phyloP scores from a whole-genome alignment of 2,113 vertebrate genomes.

The Mesoclemmys tuberculata region DNA sequence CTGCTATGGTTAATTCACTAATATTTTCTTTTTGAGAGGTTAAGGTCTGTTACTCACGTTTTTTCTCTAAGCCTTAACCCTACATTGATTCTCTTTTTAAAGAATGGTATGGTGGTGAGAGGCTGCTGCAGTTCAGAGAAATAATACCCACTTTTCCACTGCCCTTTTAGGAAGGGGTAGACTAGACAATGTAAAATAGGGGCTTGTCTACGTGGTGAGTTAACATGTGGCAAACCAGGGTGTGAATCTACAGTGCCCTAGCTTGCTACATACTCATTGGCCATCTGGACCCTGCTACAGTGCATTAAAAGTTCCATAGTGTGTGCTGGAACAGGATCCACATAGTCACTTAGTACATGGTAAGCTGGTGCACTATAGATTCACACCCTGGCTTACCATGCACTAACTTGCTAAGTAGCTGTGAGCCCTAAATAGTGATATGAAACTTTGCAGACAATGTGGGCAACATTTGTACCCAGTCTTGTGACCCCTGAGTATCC shows the following conservation, averaged over 20 bases:
- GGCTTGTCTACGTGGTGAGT: neutral
- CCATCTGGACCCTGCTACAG: neutral
- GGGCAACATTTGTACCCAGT: neutral
- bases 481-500: too few relatives aligned
- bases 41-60: neutral
- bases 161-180: neutral
- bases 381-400: neutral
- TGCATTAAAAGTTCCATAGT: neutral
- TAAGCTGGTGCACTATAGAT: neutral
- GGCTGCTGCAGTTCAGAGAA: neutral
- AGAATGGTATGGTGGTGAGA: neutral
- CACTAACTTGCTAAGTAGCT: neutral
- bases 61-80: fast-evolving
- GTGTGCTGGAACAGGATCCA: neutral
- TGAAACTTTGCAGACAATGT: neutral
- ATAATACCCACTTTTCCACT: neutral
- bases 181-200: neutral
- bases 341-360: neutral
- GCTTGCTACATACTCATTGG: neutral
- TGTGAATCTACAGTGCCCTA: neutral
- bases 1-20: neutral
- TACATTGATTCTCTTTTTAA: neutral
- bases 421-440: fast-evolving
- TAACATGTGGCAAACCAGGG: neutral
- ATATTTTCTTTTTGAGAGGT: neutral